A percentile compares a stretch with the other conserved stretches of the same genome.
These are phyloP conservation scores for Microtus montanus DNA, from an alignment of 2,113 vertebrate genomes.

Conservation along the genomic window DNA sequence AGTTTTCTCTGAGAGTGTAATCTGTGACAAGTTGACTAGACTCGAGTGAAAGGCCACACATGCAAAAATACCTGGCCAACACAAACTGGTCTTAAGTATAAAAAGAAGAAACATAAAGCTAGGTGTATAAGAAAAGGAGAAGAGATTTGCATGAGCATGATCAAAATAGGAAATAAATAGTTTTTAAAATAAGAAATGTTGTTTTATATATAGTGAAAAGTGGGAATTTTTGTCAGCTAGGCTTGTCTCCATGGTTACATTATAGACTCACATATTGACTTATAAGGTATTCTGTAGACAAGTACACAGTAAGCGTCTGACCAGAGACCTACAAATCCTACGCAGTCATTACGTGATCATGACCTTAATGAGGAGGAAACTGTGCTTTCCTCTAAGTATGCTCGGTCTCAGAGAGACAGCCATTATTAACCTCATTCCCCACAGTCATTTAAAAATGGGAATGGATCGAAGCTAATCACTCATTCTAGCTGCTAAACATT, in stretches of 20 bases:
- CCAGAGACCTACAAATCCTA: not conserved
- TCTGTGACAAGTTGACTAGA: not conserved
- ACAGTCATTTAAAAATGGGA: not conserved
- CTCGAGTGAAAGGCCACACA: not conserved
- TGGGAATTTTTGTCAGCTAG: not conserved
- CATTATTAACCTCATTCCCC: not conserved
- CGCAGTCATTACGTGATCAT: not conserved
- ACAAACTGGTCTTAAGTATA: not conserved
- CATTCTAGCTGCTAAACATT: not conserved
- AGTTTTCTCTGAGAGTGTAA: not conserved
- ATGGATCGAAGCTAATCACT: not conserved
- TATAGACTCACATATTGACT: not conserved
- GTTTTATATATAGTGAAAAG: not conserved
- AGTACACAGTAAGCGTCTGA: not conserved
- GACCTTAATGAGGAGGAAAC: not conserved
- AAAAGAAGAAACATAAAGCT: not conserved
- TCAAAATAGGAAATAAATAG: not conserved
- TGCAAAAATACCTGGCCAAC: not conserved
- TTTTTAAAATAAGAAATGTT: not conserved
- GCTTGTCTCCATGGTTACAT: not conserved
- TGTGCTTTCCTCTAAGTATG: not conserved
- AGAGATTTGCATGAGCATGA: not conserved
- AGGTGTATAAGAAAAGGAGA: not conserved
- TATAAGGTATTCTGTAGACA: not conserved
- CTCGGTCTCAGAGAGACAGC: not conserved